Evolutionary conservation across 2,113 vertebrate genomes (phyloP).

Genomic region (Perognathus longimembris): DNA sequence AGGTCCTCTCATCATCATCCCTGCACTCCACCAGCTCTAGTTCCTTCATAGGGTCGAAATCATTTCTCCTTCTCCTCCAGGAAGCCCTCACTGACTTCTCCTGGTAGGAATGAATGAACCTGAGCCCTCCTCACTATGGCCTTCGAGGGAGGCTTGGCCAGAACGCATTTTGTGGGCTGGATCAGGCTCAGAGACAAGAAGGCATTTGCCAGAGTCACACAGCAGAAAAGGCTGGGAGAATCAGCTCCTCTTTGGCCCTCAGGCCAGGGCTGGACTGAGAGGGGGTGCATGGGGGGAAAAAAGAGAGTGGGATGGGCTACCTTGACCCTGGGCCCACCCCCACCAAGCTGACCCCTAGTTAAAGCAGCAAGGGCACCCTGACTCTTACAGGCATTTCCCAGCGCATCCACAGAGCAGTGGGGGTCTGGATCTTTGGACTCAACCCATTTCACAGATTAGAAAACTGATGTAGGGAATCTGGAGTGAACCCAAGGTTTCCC

Average conservation of each 20-base stretch:
- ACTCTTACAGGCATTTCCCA: background rate
- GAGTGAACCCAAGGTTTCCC: background rate
- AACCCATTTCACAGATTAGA: conserved; percentile 4
- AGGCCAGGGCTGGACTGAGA: background rate
- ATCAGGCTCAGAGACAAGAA: background rate
- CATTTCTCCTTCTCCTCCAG: background rate
- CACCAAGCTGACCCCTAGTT: background rate
- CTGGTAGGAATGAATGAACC: too few species aligned
- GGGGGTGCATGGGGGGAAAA: rapidly evolving
- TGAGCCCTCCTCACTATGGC: too few species aligned
- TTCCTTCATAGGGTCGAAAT: rapidly evolving
- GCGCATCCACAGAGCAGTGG: rapidly evolving
- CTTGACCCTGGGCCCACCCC: rapidly evolving
- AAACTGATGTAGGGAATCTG: background rate
- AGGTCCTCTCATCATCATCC: rapidly evolving
- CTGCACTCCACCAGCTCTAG: too few species aligned
- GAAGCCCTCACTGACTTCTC: background rate
- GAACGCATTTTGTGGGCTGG: too few species aligned
- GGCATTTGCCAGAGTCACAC: background rate
- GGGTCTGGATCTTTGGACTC: rapidly evolving
- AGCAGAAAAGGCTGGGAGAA: background rate
- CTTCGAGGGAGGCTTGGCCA: too few species aligned
- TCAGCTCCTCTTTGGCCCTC: background rate
- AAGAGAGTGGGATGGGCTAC: background rate
- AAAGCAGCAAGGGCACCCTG: background rate